Evolutionary conservation across 2,113 vertebrate genomes (phyloP), one percentile per base, ranked within the genome.

Genomic region (Pterocles orientalis): DNA sequence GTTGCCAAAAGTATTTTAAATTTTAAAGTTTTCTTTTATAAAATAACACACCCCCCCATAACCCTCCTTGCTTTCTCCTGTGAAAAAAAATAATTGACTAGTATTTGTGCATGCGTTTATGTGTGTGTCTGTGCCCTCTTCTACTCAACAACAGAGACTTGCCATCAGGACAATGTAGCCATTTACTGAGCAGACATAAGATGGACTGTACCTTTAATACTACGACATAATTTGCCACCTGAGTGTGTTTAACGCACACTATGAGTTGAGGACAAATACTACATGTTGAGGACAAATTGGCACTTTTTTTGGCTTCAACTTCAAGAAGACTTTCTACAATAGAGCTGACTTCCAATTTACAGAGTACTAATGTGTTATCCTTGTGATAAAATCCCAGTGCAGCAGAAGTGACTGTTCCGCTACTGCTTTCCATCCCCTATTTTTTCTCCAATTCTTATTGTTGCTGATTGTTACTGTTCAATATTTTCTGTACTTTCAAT

Each of bases 401-500:
- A 69, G 20, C 61, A 83, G 29, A 83, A 88, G 61, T 69, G 8
- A 34, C 57, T 80, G 14, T 83, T 88, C 23, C 21, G 53, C 61
- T 92, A 86, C n/a, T 92, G 28, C 64, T 83, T 91, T 92, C 34
- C 12, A 50, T n/a, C 16, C 12, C 18, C 26, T 34, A 8, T 29
- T 16, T 80, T 88, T 94, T 94, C 41, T 65, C 45, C 24, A 57
- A 14, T 77, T 88, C 48, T 79, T 92, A 65, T 73, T 7, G 28
- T 16, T 83, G 24, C 4, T 80, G 39, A 64, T 72, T 47, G 20
- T 60, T 47, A 23, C 18, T 65, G 34, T 64, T 88, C 56, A 91
- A 12, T 90, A 65, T 73, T 92, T 96, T 88, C n/a, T 19, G 12
- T 61, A 62, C 13, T 73, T 77, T 36, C n/a, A 86, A 18, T 39